Evolutionary conservation across 2,797 vertebrate genomes (phyloP).

Genomic region (Anolis apletophallus): DNA sequence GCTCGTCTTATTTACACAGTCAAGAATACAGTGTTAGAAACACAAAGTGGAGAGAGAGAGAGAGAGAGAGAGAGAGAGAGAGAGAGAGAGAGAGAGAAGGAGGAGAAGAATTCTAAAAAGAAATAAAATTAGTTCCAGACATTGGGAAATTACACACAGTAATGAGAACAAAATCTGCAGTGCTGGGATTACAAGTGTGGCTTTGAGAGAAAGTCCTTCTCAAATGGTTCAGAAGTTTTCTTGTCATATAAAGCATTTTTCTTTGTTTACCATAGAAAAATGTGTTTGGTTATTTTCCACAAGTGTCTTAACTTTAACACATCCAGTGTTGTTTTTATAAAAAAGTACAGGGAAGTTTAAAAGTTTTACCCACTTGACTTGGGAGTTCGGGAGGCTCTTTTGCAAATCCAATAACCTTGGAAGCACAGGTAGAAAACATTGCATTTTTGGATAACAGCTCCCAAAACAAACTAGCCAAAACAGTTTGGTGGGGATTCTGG

Average conservation of each 20-base stretch:
- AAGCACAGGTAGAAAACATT: not conserved
- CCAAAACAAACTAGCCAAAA: not conserved
- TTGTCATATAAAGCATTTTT: conserved; percentile 71
- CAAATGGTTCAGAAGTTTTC: conserved; percentile 67
- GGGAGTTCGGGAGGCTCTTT: conserved; percentile 36
- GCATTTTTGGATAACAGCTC: not conserved
- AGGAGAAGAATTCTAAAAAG: conserved; percentile 85
- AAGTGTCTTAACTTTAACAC: conserved; percentile 35
- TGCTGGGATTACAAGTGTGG: conserved; percentile 87
- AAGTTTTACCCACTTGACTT: conserved; percentile 23
- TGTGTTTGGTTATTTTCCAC: conserved; percentile 57
- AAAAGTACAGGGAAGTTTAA: conserved; percentile 47
- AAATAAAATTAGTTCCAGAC: conserved; percentile 90
- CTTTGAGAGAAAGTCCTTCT: conserved; percentile 78
- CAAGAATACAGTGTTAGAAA: conserved; percentile 94
- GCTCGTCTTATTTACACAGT: conserved; percentile 93
- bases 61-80: no score
- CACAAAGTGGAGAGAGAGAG: conserved; percentile 85
- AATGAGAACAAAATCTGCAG: conserved; percentile 87
- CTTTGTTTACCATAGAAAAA: conserved; percentile 41
- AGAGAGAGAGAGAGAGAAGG: conserved; percentile 80
- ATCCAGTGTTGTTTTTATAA: not conserved
- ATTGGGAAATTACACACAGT: conserved; percentile 85
- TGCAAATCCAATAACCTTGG: conserved; percentile 31
- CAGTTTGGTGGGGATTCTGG: not conserved